Evolutionary conservation across 2,888 invertebrate species (phyloP).

Genomic region (Marasmarcha lunaedactyla): DNA sequence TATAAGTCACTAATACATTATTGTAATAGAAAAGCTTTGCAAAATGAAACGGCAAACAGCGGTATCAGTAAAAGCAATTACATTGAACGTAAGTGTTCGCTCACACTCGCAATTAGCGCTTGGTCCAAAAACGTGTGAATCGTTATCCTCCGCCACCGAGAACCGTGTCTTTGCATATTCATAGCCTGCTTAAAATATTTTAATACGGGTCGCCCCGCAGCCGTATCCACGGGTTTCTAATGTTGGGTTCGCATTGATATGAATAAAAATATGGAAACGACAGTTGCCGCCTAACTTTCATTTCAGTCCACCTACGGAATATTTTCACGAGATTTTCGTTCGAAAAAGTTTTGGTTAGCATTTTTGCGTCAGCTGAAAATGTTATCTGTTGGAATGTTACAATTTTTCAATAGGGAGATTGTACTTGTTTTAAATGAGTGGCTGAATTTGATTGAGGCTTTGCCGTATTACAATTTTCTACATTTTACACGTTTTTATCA

Average conservation of each 20-base stretch:
- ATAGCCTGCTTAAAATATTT: slow-evolving; percentile 69
- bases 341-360: no score
- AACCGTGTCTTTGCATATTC: slow-evolving; percentile 68
- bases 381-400: no score
- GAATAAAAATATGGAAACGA: slow-evolving; percentile 27
- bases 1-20: background rate
- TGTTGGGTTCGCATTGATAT: slow-evolving; percentile 46
- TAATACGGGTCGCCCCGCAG: slow-evolving; percentile 54
- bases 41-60: slow-evolving; percentile 41
- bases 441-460: slow-evolving; percentile 14
- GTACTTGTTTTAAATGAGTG: no score
- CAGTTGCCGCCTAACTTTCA: no score
- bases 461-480: slow-evolving; percentile 56
- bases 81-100: slow-evolving; percentile 63
- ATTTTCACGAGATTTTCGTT: no score
- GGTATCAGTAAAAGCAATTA: slow-evolving; percentile 61
- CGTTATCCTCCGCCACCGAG: slow-evolving; percentile 57
- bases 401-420: no score
- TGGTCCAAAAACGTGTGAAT: slow-evolving; percentile 68
- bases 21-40: slow-evolving; percentile 10
- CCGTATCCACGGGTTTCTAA: slow-evolving; percentile 46
- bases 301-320: no score
- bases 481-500: slow-evolving; percentile 55
- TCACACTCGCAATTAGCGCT: slow-evolving; percentile 67
- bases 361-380: no score